Evolutionary conservation across 2,888 invertebrate species (phyloP).

Genomic region (Eilema sororculum): DNA sequence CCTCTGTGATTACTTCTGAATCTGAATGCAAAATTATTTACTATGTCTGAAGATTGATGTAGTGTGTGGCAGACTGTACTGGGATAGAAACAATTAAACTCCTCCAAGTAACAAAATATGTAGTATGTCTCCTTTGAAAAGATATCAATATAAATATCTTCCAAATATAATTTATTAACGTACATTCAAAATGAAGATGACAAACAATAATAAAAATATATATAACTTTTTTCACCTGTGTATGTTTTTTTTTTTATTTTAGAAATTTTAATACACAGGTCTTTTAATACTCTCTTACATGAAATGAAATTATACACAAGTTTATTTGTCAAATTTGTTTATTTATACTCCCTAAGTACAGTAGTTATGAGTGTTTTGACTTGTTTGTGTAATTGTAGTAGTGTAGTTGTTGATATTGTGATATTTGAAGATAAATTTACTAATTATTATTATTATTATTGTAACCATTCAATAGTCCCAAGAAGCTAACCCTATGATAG

Average conservation of each 20-base stretch:
- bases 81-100: conserved; percentile 13
- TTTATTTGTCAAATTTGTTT: not conserved
- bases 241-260: too few species aligned
- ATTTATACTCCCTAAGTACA: conserved; percentile 24
- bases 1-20: conserved; percentile 47
- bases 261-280: not conserved
- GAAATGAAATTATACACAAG: not conserved
- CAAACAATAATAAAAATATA: not conserved
- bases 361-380: conserved; percentile 13
- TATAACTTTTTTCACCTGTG: not conserved
- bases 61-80: conserved; percentile 38
- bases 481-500: conserved; percentile 65
- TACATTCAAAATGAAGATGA: not conserved
- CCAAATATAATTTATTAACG: not conserved
- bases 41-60: conserved; percentile 39
- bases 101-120: not conserved
- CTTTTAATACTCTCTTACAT: not conserved
- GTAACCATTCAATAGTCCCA: conserved; percentile 64
- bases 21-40: conserved; percentile 50
- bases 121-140: not conserved
- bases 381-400: conserved; percentile 61
- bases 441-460: conserved; percentile 51
- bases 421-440: conserved; percentile 80
- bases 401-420: conserved; percentile 83
- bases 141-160: not conserved